phyloP scores from a whole-genome alignment of 2,113 vertebrate species.

The Leucoraja erinaceus region DNA sequence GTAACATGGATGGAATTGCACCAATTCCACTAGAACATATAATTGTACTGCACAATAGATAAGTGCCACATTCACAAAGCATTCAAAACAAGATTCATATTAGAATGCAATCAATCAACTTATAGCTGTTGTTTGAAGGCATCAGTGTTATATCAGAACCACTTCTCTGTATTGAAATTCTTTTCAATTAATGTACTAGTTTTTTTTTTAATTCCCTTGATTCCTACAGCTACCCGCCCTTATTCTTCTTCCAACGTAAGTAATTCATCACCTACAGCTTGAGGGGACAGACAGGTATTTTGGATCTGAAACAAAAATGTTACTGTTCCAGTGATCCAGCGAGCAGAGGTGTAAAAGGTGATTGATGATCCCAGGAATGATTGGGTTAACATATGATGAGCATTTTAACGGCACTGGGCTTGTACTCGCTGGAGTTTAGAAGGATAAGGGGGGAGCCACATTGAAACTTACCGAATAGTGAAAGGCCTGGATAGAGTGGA shows the following conservation, averaged over 20 bases:
- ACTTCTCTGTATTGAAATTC: neutral
- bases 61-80: neutral
- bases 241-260: neutral
- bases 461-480: too few relatives aligned
- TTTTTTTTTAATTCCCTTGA: neutral
- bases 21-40: too few relatives aligned
- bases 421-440: too few relatives aligned
- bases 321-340: neutral
- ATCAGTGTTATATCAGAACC: neutral
- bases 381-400: too few relatives aligned
- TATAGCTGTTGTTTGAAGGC: neutral
- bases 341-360: neutral
- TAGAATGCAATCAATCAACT: constrained; percentile 2
- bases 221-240: neutral
- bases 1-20: neutral
- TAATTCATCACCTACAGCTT: neutral
- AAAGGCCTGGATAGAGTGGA: too few relatives aligned
- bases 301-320: neutral
- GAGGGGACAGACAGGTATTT: neutral
- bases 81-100: neutral
- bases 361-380: neutral
- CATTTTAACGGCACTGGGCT: too few relatives aligned
- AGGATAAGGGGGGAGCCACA: too few relatives aligned
- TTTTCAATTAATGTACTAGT: neutral
- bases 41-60: neutral